Evolutionary conservation across 1,140 invertebrate species (phyloP).

Genomic region (Orchestia grillus): DNA sequence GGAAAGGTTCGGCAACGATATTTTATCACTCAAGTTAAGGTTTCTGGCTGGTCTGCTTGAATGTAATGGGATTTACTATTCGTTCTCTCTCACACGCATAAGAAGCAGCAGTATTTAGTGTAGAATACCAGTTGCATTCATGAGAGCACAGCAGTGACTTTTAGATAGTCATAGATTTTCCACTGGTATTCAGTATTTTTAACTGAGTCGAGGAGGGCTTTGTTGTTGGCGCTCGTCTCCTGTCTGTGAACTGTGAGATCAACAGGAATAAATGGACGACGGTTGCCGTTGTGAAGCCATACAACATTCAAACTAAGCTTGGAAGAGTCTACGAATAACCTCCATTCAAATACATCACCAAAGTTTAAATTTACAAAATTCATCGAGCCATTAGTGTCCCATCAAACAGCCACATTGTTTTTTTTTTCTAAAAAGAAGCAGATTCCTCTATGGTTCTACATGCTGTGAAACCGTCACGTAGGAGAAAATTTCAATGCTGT

Average conservation of each 20-base stretch:
- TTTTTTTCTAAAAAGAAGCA: background rate
- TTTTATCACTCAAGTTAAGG: too few species aligned
- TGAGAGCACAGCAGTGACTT: background rate
- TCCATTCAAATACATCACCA: background rate
- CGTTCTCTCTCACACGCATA: background rate
- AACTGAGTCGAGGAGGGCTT: background rate
- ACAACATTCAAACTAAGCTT: background rate
- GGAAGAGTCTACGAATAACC: background rate
- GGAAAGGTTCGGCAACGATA: too few species aligned
- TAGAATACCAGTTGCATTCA: background rate
- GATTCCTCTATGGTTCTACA: background rate
- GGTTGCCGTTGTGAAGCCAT: background rate
- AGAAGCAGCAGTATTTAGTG: background rate
- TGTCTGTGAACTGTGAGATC: background rate
- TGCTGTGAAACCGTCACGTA: too few species aligned
- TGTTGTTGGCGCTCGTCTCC: background rate
- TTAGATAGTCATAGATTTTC: background rate
- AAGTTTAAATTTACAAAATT: background rate
- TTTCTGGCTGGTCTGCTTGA: too few species aligned
- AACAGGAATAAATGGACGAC: background rate
- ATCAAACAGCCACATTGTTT: background rate
- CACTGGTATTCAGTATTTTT: background rate
- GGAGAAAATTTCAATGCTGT: too few species aligned
- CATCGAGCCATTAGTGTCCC: background rate
- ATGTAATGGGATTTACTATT: too few species aligned